Conservation (phyloP, 1,140 invertebrate genomes). For the Apis florea region DNA sequence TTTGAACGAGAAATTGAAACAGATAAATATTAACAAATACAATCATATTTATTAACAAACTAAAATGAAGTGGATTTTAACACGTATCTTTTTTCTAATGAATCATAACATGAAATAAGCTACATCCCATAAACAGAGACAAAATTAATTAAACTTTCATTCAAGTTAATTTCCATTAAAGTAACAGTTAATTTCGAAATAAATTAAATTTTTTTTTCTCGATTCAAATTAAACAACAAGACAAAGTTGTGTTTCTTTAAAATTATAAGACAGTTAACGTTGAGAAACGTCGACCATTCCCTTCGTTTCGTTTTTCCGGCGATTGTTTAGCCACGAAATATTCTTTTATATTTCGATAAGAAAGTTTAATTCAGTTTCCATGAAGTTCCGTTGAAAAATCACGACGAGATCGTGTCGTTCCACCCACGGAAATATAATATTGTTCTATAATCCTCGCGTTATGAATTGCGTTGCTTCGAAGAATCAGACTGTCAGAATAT, state of each 20-base stretch:
- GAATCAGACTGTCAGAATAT: slow-evolving; percentile 4
- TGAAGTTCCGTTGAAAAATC: not conserved
- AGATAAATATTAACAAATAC: no score
- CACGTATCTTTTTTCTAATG: no score
- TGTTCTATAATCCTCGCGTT: slow-evolving; percentile 10
- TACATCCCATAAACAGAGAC: not conserved
- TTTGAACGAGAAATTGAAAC: no score
- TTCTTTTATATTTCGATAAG: slow-evolving; percentile 6
- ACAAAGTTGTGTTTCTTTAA: not conserved
- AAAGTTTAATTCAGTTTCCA: slow-evolving; percentile 3
- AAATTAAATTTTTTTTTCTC: not conserved
- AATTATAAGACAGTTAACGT: not conserved
- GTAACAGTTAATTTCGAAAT: not conserved
- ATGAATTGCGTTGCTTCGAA: slow-evolving; percentile 10
- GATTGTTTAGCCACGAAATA: not conserved
- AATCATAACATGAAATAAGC: not conserved
- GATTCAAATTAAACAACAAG: not conserved
- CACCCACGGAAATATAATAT: slow-evolving; percentile 9
- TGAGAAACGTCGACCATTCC: not conserved
- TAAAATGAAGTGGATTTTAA: no score
- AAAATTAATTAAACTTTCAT: not conserved
- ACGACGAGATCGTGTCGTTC: no score
- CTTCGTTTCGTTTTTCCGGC: not conserved
- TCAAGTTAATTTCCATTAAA: not conserved
- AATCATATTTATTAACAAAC: no score